Conservation (phyloP, 2,797 vertebrate species). For the Labroides dimidiatus region DNA sequence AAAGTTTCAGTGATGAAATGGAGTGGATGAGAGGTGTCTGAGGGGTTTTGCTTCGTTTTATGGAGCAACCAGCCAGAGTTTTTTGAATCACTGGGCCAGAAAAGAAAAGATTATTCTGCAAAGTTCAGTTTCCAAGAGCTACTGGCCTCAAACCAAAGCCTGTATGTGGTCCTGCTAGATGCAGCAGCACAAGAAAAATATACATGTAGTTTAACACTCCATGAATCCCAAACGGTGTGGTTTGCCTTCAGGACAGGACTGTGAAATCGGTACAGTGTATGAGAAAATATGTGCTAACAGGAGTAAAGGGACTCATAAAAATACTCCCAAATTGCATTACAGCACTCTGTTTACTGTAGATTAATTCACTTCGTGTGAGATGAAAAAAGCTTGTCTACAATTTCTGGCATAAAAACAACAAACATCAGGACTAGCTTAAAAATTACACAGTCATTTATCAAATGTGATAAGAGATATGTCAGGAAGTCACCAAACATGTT, state of each 20-base stretch:
- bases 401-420: background rate
- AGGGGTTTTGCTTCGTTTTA: slow-evolving; percentile 49
- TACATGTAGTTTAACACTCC: slow-evolving; percentile 14
- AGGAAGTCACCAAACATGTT: too few relatives aligned
- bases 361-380: background rate
- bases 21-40: slow-evolving; percentile 50
- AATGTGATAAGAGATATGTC: too few relatives aligned
- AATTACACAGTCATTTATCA: background rate
- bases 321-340: background rate
- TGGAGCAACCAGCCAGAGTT: slow-evolving; percentile 33
- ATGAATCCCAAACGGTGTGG: background rate
- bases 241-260: background rate
- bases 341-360: background rate
- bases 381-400: slow-evolving; percentile 1
- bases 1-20: slow-evolving; percentile 50
- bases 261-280: slow-evolving; percentile 3
- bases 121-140: slow-evolving; percentile 32
- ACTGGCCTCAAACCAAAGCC: slow-evolving; percentile 13
- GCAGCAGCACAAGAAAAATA: slow-evolving; percentile 18
- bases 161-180: slow-evolving; percentile 12
- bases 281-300: background rate
- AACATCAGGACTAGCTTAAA: background rate
- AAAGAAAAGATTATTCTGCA: slow-evolving; percentile 55
- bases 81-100: slow-evolving; percentile 55
- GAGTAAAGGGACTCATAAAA: slow-evolving; percentile 1